Evolutionary conservation across 2,888 invertebrate genomes (phyloP).

Genomic region (Acanthosoma haemorrhoidale): DNA sequence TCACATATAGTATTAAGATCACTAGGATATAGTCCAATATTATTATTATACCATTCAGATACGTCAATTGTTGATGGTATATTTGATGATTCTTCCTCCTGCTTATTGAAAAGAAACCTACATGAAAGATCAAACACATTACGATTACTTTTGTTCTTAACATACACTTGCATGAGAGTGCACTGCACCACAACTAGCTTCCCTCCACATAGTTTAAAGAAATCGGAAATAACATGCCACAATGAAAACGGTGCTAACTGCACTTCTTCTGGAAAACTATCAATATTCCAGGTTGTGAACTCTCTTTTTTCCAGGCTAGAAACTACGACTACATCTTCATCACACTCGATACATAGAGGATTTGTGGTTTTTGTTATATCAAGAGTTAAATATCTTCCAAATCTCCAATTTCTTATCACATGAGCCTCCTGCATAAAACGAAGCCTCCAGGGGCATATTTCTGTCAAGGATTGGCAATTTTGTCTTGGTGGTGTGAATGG

Average conservation of each 20-base stretch:
- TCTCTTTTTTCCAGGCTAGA: constrained; percentile 20
- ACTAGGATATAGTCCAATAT: constrained; percentile 36
- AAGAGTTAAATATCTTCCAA: constrained; percentile 26
- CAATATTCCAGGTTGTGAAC: constrained; percentile 30
- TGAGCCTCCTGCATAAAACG: constrained; percentile 36
- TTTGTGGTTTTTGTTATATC: constrained; percentile 11
- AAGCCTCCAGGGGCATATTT: constrained; percentile 34
- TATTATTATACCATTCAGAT: constrained; percentile 35
- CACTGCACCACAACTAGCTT: constrained; percentile 37
- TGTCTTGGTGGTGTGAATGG: constrained; percentile 15
- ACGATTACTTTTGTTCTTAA: constrained; percentile 6
- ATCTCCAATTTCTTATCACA: constrained; percentile 34
- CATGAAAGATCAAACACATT: constrained; percentile 18
- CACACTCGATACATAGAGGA: constrained; percentile 16
- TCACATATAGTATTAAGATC: constrained; percentile 35
- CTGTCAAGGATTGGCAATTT: constrained; percentile 20
- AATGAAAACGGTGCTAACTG: constrained; percentile 33
- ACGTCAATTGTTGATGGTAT: constrained; percentile 28
- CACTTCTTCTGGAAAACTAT: constrained; percentile 11
- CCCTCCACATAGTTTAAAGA: constrained; percentile 32
- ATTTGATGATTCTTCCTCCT: constrained; percentile 27
- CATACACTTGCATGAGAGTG: constrained; percentile 37
- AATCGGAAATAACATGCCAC: constrained; percentile 33
- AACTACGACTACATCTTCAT: constrained; percentile 23
- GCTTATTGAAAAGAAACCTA: constrained; percentile 33